Evolutionary conservation across 2,113 vertebrate genomes (phyloP).

Genomic region (Stegostoma tigrinum): DNA sequence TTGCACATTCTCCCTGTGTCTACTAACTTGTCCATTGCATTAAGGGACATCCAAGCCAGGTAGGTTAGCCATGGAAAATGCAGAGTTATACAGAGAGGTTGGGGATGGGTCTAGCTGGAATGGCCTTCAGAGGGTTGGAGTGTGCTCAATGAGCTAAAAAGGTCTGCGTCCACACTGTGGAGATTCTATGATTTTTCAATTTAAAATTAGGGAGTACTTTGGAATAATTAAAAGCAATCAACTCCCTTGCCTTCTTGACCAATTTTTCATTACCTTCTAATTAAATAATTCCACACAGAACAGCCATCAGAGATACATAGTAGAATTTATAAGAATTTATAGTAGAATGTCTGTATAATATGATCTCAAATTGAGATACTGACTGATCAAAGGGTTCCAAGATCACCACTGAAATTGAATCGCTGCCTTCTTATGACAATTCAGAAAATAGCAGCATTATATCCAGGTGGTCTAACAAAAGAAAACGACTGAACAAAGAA

Average conservation of each 20-base stretch:
- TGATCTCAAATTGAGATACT: no score
- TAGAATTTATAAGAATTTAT: background rate
- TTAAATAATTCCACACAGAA: background rate
- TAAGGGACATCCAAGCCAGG: no score
- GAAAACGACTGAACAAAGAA: background rate
- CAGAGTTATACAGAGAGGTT: no score
- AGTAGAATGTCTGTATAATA: background rate
- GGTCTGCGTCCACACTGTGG: background rate
- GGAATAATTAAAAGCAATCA: background rate
- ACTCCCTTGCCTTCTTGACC: background rate
- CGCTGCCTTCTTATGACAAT: background rate
- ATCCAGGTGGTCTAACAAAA: background rate
- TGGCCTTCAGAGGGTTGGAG: no score
- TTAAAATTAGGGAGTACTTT: background rate
- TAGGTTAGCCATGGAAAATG: no score
- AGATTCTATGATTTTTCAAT: background rate
- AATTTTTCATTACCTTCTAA: background rate
- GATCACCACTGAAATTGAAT: slow-evolving; percentile 4
- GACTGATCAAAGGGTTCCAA: background rate
- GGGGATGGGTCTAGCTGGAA: no score
- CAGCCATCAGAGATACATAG: background rate
- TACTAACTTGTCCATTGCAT: no score
- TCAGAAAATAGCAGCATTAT: background rate
- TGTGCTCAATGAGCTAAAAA: no score
- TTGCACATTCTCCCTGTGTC: no score